phyloP scores from a whole-genome alignment of 1,140 invertebrate genomes.

The Octopus bimaculoides region DNA sequence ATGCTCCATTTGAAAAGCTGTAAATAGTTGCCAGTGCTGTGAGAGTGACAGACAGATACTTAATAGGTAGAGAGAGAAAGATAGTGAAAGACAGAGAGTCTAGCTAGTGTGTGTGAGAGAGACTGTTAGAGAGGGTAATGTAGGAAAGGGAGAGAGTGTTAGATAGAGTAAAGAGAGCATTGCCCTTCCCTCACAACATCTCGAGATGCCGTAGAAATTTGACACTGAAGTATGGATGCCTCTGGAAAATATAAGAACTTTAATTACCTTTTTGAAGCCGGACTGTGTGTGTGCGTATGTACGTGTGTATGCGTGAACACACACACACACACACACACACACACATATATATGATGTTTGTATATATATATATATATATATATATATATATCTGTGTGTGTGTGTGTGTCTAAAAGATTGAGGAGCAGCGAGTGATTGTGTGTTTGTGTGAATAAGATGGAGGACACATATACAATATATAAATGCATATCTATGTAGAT shows the following conservation, averaged over 20 bases:
- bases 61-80: background rate
- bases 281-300: background rate
- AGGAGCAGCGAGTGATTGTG: background rate
- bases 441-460: too few species aligned
- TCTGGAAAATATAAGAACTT: slow-evolving; percentile 11
- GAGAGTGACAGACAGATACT: background rate
- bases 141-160: too few species aligned
- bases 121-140: too few species aligned
- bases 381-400: background rate
- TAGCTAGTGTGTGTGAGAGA: background rate
- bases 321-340: background rate
- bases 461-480: too few species aligned
- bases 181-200: background rate
- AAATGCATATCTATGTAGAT: too few species aligned
- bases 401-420: background rate
- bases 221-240: slow-evolving; percentile 3
- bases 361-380: background rate
- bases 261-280: slow-evolving; percentile 12
- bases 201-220: slow-evolving; percentile 10
- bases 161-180: too few species aligned
- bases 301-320: background rate
- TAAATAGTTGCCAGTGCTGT: background rate
- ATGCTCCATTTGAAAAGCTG: background rate
- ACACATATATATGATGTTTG: background rate
- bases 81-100: background rate